These are phyloP conservation scores for Rhagologus leucostigma DNA, from an alignment of 2,113 vertebrate genomes.

Conservation along the genomic window DNA sequence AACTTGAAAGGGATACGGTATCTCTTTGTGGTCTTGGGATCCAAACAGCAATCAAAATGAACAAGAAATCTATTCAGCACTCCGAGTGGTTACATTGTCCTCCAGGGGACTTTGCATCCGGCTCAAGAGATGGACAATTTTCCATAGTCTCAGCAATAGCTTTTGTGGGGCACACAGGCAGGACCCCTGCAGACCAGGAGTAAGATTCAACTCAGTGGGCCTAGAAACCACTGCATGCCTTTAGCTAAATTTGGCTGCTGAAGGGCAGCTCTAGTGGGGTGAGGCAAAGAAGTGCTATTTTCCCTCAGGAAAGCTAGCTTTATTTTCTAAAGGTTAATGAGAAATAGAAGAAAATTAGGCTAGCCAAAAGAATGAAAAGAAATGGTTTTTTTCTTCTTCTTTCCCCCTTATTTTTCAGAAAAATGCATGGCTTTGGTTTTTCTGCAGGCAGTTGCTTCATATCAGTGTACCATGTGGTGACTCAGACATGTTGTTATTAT, in stretches of 20 bases:
- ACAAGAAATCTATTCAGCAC: not conserved
- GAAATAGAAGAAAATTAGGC: conserved; percentile 67
- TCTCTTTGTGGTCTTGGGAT: not conserved
- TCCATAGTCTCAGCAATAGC: conserved; percentile 39
- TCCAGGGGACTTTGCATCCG: conserved; percentile 17
- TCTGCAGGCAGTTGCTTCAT: conserved; percentile 67
- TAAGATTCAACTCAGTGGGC: conserved; percentile 14
- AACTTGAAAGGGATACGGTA: not conserved
- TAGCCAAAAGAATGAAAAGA: conserved; percentile 74
- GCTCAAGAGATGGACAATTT: not conserved
- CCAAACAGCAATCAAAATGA: not conserved
- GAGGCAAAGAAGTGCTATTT: conserved; percentile 56
- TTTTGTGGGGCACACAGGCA: conserved; percentile 16
- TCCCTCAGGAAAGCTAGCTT: conserved; percentile 59
- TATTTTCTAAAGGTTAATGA: conserved; percentile 73
- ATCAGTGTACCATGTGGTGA: conserved; percentile 65
- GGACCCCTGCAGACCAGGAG: conserved; percentile 41
- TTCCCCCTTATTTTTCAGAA: conserved; percentile 50
- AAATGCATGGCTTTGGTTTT: conserved; percentile 70
- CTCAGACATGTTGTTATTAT: conserved; percentile 63
- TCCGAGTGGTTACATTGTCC: not conserved
- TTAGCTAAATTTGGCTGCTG: conserved; percentile 47
- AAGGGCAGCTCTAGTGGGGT: conserved; percentile 22
- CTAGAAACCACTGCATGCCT: conserved; percentile 56
- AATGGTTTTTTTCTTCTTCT: not conserved